Conservation (phyloP, 2,113 vertebrate genomes). For the Chitala chitala region DNA sequence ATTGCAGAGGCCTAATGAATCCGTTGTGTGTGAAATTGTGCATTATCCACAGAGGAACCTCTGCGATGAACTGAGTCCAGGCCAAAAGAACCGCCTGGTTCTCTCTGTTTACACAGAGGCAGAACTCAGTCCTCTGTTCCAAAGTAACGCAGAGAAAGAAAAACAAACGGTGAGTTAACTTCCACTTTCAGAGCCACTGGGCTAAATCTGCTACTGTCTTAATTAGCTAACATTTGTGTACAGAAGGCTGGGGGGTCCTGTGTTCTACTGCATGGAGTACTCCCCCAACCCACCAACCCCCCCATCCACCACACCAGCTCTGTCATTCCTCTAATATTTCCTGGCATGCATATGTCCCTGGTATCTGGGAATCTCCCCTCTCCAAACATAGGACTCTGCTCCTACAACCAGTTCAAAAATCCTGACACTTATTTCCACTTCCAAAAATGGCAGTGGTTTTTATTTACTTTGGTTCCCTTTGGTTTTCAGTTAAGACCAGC, state of each 20-base stretch:
- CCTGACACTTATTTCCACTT: no score
- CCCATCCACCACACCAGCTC: not conserved
- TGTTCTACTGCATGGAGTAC: not conserved
- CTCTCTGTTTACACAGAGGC: slow-evolving; percentile 9
- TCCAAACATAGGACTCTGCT: not conserved
- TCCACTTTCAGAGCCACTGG: not conserved
- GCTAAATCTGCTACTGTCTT: slow-evolving; percentile 18
- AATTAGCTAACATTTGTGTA: slow-evolving; percentile 21
- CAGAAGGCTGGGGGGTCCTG: not conserved
- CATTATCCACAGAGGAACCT: not conserved
- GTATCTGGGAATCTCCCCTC: not conserved
- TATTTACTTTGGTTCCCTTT: no score
- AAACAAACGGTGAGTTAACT: slow-evolving; percentile 27
- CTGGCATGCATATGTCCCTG: not conserved
- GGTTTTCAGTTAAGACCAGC: no score
- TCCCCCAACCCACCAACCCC: not conserved
- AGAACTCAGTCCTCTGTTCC: slow-evolving; percentile 6
- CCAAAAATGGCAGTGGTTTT: no score
- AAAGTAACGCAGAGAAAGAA: slow-evolving; percentile 26
- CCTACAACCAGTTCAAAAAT: no score
- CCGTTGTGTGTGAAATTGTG: not conserved
- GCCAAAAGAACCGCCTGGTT: not conserved
- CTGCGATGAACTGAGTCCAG: not conserved
- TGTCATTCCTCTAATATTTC: not conserved
- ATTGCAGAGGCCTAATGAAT: no score